Conservation (phyloP, 2,113 vertebrate genomes). For the Acrocephalus kingi region DNA sequence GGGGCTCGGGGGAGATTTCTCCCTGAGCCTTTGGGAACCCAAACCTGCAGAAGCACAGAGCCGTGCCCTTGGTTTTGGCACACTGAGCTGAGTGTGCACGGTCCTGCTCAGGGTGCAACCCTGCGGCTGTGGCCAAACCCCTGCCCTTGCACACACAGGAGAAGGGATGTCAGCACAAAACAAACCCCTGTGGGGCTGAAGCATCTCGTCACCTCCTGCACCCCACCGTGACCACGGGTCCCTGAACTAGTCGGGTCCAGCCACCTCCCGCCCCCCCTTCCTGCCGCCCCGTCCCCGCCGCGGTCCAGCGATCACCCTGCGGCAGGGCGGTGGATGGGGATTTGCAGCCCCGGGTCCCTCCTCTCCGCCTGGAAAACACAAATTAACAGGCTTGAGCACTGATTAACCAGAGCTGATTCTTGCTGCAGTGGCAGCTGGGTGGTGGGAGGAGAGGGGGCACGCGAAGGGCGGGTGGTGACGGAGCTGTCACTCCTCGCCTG, state of each 20-base stretch:
- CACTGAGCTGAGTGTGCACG: rapidly evolving
- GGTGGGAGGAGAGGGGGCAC: slow-evolving; percentile 62
- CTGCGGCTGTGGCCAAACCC: neutral
- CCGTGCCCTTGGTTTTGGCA: neutral
- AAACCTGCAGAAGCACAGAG: neutral
- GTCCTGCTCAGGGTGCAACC: neutral
- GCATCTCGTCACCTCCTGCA: rapidly evolving
- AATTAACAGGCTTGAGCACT: slow-evolving; percentile 19
- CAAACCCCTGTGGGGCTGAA: neutral
- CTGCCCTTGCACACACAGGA: neutral
- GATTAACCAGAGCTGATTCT: slow-evolving; percentile 54
- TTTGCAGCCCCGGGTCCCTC: neutral
- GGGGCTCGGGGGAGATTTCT: neutral
- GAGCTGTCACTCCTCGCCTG: slow-evolving; percentile 36
- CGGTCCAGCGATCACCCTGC: neutral
- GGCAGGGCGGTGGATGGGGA: rapidly evolving
- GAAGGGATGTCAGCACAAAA: neutral
- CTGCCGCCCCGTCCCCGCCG: neutral
- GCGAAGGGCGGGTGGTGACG: slow-evolving; percentile 37
- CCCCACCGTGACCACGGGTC: neutral
- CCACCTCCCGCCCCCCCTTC: neutral
- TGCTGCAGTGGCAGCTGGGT: slow-evolving; percentile 58
- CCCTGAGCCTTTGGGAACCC: neutral
- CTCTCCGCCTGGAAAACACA: neutral
- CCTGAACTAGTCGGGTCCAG: rapidly evolving